These are phyloP conservation scores for Squalus acanthias DNA, from an alignment of 2,797 vertebrate genomes.

Conservation along the genomic window DNA sequence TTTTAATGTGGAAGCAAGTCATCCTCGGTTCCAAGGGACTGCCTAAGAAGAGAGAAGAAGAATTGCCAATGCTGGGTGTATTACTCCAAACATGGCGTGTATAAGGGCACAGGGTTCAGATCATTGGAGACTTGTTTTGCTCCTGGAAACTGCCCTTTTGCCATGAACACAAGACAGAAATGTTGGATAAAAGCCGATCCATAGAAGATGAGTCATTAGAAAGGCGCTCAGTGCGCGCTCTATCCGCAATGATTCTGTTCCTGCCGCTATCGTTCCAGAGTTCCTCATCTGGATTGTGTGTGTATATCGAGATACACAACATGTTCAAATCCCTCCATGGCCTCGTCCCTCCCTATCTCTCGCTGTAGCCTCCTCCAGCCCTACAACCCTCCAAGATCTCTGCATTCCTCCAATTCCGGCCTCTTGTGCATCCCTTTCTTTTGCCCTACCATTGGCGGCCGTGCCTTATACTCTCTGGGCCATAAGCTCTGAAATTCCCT, in stretches of 20 bases:
- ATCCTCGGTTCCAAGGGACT: too few relatives aligned
- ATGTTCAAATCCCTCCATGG: background rate
- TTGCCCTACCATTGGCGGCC: background rate
- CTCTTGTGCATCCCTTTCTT: background rate
- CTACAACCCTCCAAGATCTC: background rate
- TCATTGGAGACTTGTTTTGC: background rate
- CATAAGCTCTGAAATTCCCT: background rate
- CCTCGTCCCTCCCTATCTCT: background rate
- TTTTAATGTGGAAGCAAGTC: too few relatives aligned
- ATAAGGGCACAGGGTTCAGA: background rate
- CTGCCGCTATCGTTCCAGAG: too few relatives aligned
- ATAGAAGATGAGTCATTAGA: background rate
- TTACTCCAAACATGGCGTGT: background rate
- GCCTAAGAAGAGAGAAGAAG: too few relatives aligned
- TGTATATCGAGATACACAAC: background rate
- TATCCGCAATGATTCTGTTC: background rate
- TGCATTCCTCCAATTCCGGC: too few relatives aligned
- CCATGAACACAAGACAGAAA: too few relatives aligned
- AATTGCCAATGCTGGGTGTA: background rate
- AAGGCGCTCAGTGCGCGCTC: background rate
- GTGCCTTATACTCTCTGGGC: background rate
- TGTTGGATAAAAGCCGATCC: background rate
- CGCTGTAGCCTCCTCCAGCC: background rate
- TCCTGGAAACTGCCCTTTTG: background rate
- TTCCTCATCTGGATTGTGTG: background rate